Evolutionary conservation across 2,888 invertebrate genomes (phyloP), one percentile per base, ranked within the genome.

Genomic region (Rhogogaster chlorosoma): DNA sequence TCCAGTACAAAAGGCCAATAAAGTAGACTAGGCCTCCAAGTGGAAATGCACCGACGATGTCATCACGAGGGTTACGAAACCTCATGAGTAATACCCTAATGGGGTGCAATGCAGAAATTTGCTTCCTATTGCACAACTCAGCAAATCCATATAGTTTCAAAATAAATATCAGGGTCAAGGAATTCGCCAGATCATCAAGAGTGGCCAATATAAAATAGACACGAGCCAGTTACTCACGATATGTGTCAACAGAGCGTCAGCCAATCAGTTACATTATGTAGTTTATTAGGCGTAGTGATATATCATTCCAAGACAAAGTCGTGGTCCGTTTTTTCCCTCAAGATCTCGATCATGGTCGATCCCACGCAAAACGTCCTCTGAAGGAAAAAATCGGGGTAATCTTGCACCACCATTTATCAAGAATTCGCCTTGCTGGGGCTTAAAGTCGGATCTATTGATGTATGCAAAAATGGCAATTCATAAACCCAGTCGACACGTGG

Each of bases 21-120:
- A 86, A 77, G 86, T 85, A 9, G 86, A 89, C 12, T 77, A 22
- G 88, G 0, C 87, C 89, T 10, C 12, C 42, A 45, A 3, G 57
- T 0, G 18, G 32, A 57, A 78, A 36, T 80, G 15, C 61, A 91
- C 94, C 78, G 91, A 91, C 1, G 89, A 92, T 0, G 3, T 86
- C 0, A 90, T 94, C 86, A 88, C 92, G 95, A 95, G 32, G 95
- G 95, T 1, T 94, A 94, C 87, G 95, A 95, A 88, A 95, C 95
- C 0, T 94, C 95, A 32, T n/a, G n/a, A 4, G 29, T 67, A 67
- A 67, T 32, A 32, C 67, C 18, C 12, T 32, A 0, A 67, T 18
- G 15, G 7, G 32, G 18, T 67, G 32, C 18, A 32, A 67, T 12
- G 15, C 32, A 32, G 67, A 18, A 67, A 67, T 67, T 67, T 67